Conservation (phyloP, 2,888 invertebrate species). For the Lampropteryx suffumata region DNA sequence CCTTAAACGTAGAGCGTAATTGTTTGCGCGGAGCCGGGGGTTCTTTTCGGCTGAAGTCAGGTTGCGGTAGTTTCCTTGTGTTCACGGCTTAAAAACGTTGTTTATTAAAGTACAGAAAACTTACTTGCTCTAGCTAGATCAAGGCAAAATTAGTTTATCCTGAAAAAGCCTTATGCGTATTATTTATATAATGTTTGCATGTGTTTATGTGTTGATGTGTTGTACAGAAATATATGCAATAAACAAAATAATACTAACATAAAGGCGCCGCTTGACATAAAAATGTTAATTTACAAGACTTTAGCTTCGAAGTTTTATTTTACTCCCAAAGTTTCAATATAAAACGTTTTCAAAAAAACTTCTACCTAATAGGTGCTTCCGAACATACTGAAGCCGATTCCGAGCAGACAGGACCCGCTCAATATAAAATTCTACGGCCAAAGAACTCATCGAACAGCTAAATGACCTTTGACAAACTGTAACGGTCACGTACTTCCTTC, state of each 20-base stretch:
- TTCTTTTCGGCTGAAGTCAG: slow-evolving; percentile 31
- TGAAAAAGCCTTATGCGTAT: no score
- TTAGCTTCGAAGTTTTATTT: slow-evolving; percentile 9
- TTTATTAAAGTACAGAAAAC: no score
- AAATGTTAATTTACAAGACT: slow-evolving; percentile 12
- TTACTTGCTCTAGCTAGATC: no score
- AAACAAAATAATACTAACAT: not conserved
- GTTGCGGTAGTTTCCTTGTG: slow-evolving; percentile 14
- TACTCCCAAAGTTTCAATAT: slow-evolving; percentile 21
- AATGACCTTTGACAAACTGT: slow-evolving; percentile 36
- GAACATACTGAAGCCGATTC: slow-evolving; percentile 23
- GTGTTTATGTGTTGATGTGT: no score
- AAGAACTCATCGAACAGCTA: slow-evolving; percentile 31
- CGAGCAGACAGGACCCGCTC: slow-evolving; percentile 22
- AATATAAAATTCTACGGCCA: slow-evolving; percentile 37
- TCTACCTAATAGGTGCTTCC: slow-evolving; percentile 20
- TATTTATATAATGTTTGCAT: no score
- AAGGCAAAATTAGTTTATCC: no score
- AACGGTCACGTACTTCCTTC: slow-evolving; percentile 32
- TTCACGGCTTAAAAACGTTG: slow-evolving; percentile 1
- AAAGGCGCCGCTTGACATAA: slow-evolving; percentile 3
- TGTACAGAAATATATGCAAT: no score
- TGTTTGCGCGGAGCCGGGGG: slow-evolving; percentile 38
- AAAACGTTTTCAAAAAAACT: slow-evolving; percentile 24
- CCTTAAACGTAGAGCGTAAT: slow-evolving; percentile 48